Base-by-base conservation (phyloP, 2,888 invertebrate species). In the Punctoribates punctum region DNA sequence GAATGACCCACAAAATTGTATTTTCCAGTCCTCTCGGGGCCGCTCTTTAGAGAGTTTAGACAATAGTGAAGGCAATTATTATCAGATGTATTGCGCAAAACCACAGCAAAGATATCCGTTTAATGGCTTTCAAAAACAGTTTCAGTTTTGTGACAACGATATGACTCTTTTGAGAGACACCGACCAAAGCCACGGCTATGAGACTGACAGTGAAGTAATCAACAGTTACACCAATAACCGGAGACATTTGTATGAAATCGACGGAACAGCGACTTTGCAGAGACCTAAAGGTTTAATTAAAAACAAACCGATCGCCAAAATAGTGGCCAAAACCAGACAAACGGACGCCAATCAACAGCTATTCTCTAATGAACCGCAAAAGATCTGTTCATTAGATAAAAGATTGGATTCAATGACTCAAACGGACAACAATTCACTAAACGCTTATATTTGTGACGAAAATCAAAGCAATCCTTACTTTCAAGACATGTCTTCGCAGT, bases 261-360 rank as follows among this genome's bases (percentile, higher is more conserved):
- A 78, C 27, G 79, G 80, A 15, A 80, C 80, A 15, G 93, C 94
- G 9, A 95, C 95, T 0, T 84, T 95, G 78, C 94, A 94, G 0
- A 88, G 95, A 75, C 94, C 93, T 5, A 87, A 93, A 79, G 91
- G 91, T 0, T 86, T 91, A 17, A 91, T 92, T 29, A 88, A 92
- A 78, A 92, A 93, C 6, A 87, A 93, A 73, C 91, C 92, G 0
- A 89, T 92, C 17, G 91, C 92, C 11, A 93, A 93, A 84, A 90
- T 88, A 25, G 78, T 77, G 25, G 79, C 79, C 29, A 80, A 79
- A 73, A 78, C 79, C 11, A 54, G 73, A n/a, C 75, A 77, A 20
- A 77, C 76, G 51, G 79, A 79, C 23, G 5, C 46, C 4, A 65
- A 65, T 65, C 13, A 27, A n/a, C 20, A 42, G 27, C 25, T 72